Conservation (phyloP, 2,113 vertebrate species). For the Grallaria varia region DNA sequence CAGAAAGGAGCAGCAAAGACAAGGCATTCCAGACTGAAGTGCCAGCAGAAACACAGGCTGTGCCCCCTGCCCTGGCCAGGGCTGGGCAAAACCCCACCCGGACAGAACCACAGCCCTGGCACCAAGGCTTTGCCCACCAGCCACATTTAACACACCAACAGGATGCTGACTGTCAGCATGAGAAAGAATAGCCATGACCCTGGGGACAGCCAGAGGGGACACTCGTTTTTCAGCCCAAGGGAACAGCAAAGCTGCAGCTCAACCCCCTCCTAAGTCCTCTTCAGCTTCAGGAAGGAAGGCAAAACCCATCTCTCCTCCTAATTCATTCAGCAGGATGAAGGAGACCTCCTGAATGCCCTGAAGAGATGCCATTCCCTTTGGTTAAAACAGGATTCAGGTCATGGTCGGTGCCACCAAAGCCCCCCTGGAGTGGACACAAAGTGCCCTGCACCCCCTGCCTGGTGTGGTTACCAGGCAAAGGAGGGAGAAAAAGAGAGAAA, state of each 20-base stretch:
- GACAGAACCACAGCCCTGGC: neutral
- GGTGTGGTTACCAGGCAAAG: neutral
- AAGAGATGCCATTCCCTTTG: neutral
- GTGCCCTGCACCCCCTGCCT: too few relatives aligned
- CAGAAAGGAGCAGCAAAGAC: neutral
- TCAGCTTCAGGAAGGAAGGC: neutral
- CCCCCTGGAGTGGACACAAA: neutral
- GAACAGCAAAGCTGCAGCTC: neutral
- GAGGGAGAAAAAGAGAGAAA: neutral
- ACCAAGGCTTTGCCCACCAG: neutral
- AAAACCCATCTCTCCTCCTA: neutral
- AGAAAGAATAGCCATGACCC: neutral
- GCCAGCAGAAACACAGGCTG: neutral
- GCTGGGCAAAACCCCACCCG: neutral
- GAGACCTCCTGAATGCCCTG: neutral
- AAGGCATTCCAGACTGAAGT: neutral
- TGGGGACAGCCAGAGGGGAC: neutral
- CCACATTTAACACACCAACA: accelerated
- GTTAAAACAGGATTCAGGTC: neutral
- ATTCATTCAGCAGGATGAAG: neutral
- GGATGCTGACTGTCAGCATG: neutral
- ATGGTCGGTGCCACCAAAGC: neutral
- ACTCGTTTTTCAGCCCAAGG: accelerated
- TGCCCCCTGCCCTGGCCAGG: neutral
- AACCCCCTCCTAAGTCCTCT: neutral